A percentile compares a stretch with the other conserved stretches of the same genome.
These are phyloP conservation scores for Calephelis perditalis DNA, from an alignment of 2,888 invertebrate genomes.

Conservation along the genomic window DNA sequence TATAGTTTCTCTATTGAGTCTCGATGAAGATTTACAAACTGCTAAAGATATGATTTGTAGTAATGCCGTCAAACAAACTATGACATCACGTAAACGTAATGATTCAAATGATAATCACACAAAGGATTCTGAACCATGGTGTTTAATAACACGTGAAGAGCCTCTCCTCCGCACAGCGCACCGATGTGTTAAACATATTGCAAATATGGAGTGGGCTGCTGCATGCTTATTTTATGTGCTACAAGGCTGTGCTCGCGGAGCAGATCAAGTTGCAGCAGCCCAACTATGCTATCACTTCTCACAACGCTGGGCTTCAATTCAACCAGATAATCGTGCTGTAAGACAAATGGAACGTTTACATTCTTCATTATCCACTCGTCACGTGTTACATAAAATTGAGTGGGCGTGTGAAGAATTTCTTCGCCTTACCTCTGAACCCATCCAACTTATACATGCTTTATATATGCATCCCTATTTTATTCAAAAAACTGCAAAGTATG, in stretches of 20 bases:
- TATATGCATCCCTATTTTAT: slow-evolving; percentile 66
- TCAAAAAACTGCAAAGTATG: slow-evolving; percentile 58
- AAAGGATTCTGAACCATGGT: slow-evolving; percentile 62
- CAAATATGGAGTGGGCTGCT: slow-evolving; percentile 76
- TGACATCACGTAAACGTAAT: slow-evolving; percentile 60
- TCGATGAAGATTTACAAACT: slow-evolving; percentile 63
- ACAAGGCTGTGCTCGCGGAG: slow-evolving; percentile 70
- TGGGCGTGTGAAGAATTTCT: slow-evolving; percentile 70
- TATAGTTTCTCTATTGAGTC: slow-evolving; percentile 54
- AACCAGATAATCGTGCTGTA: slow-evolving; percentile 68
- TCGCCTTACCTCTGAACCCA: slow-evolving; percentile 61
- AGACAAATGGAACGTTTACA: slow-evolving; percentile 70
- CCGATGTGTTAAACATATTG: slow-evolving; percentile 66
- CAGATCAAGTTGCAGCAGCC: slow-evolving; percentile 73
- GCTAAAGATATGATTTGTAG: slow-evolving; percentile 75
- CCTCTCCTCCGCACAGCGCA: slow-evolving; percentile 66
- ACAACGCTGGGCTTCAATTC: slow-evolving; percentile 68
- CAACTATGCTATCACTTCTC: slow-evolving; percentile 72
- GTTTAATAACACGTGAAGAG: slow-evolving; percentile 59
- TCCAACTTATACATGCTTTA: slow-evolving; percentile 63
- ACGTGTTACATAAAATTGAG: slow-evolving; percentile 66
- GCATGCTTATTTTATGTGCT: slow-evolving; percentile 72
- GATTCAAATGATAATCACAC: slow-evolving; percentile 42
- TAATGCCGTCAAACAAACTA: slow-evolving; percentile 72
- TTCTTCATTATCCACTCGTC: slow-evolving; percentile 65